A percentile compares a stretch with the other conserved stretches of the same genome.
phyloP scores from a whole-genome alignment of 2,888 invertebrate species.

The Rhynchonema sp. region DNA sequence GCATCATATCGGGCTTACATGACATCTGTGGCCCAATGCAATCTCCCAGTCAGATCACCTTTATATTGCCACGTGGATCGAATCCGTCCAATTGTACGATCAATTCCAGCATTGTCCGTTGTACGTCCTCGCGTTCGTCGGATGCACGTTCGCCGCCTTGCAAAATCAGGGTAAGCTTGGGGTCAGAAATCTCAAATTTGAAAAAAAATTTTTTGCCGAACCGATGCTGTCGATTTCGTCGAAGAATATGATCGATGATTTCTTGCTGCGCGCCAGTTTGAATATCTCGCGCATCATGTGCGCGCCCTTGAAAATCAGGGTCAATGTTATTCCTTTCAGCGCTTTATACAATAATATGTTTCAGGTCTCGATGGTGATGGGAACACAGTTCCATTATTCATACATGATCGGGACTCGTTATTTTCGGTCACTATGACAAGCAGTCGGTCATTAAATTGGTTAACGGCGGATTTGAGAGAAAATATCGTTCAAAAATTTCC shows the following conservation, averaged over 20 bases:
- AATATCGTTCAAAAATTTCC: too few species aligned
- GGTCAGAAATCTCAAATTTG: not conserved
- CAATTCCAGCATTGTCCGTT: slow-evolving; percentile 94
- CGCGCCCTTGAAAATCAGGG: slow-evolving; percentile 50
- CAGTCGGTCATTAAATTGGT: too few species aligned
- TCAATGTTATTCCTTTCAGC: too few species aligned
- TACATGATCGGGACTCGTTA: too few species aligned
- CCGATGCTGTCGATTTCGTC: slow-evolving; percentile 99
- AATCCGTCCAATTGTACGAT: slow-evolving; percentile 98
- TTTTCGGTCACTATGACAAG: too few species aligned
- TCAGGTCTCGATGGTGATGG: too few species aligned
- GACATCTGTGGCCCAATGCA: too few species aligned
- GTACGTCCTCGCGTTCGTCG: slow-evolving; percentile 85
- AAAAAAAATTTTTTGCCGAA: not conserved
- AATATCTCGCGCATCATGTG: slow-evolving; percentile 97
- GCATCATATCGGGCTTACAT: too few species aligned
- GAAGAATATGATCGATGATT: slow-evolving; percentile 96
- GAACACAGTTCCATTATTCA: too few species aligned
- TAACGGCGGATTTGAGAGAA: too few species aligned
- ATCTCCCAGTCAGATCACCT: too few species aligned
- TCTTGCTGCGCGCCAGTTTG: slow-evolving; percentile 98
- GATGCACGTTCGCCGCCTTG: slow-evolving; percentile 91
- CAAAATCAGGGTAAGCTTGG: not conserved
- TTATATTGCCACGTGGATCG: slow-evolving; percentile 93
- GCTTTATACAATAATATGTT: too few species aligned